A percentile compares a stretch with the other conserved stretches of the same genome.
Conservation (phyloP, 1,140 invertebrate species). For the Dreissena rostriformis region DNA sequence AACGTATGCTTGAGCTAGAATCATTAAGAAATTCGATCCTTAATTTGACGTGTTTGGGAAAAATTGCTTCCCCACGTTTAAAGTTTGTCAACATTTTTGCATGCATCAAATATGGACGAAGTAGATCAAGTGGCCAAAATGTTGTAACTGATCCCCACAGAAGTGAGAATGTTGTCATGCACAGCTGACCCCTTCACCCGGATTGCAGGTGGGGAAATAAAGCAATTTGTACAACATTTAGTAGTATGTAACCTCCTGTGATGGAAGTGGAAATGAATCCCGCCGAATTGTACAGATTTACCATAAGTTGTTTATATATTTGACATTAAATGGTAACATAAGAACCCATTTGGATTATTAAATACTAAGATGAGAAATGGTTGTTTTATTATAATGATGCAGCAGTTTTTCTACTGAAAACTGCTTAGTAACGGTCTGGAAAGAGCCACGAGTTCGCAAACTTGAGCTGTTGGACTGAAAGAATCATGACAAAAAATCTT, state of each 20-base stretch:
- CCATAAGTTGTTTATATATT: too few relatives aligned
- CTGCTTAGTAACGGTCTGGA: too few relatives aligned
- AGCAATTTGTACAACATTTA: slow-evolving; percentile 31
- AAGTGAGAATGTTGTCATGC: slow-evolving; percentile 3
- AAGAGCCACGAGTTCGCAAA: too few relatives aligned
- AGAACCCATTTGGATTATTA: too few relatives aligned
- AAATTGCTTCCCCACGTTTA: neutral
- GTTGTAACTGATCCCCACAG: slow-evolving; percentile 8
- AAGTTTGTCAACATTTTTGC: neutral
- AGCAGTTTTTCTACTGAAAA: too few relatives aligned
- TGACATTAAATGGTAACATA: too few relatives aligned
- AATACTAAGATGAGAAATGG: too few relatives aligned
- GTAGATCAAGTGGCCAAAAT: slow-evolving; percentile 22
- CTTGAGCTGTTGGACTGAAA: too few relatives aligned
- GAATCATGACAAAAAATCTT: too few relatives aligned
- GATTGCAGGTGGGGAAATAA: slow-evolving; percentile 31
- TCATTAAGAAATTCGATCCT: neutral
- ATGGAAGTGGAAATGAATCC: neutral
- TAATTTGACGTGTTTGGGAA: slow-evolving; percentile 6
- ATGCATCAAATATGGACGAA: neutral
- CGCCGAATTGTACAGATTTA: too few relatives aligned
- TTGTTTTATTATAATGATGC: too few relatives aligned
- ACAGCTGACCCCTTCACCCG: neutral
- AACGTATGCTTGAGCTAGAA: too few relatives aligned
- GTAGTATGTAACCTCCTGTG: neutral